Conservation (phyloP, 2,113 vertebrate species). For the Prietella phreatophila region DNA sequence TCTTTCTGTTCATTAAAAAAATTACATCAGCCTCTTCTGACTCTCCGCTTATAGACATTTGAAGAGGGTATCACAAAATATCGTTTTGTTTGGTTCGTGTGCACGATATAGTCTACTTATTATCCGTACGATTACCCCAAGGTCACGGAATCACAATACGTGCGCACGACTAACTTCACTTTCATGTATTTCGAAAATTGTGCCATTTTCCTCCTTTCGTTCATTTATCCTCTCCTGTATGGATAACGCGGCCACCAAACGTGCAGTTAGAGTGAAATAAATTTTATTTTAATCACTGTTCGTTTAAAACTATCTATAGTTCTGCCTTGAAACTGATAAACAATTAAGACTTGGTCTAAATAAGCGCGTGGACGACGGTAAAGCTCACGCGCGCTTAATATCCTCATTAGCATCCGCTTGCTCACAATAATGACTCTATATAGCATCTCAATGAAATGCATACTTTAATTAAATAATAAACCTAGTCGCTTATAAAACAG, state of each 20-base stretch:
- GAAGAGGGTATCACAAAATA: neutral
- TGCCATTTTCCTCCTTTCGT: neutral
- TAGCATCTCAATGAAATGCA: neutral
- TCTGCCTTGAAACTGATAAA: neutral
- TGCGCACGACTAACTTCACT: neutral
- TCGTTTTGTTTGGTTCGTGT: neutral
- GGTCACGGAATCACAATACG: neutral
- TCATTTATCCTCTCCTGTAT: neutral
- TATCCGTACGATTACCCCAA: neutral
- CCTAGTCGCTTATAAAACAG: neutral
- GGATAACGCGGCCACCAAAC: neutral
- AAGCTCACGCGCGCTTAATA: neutral
- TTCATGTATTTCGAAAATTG: neutral
- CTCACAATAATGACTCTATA: neutral
- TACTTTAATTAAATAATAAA: neutral
- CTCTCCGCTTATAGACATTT: neutral
- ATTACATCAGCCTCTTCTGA: too few relatives aligned
- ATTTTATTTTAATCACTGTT: neutral
- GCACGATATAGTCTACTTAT: neutral
- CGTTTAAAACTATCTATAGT: too few relatives aligned
- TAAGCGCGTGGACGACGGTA: neutral
- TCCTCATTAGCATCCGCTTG: neutral
- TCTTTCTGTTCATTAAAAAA: slow-evolving; percentile 4
- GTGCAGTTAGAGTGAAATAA: neutral
- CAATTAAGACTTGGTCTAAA: neutral